phyloP scores from a whole-genome alignment of 2,797 vertebrate species.

The Crax fasciolata region DNA sequence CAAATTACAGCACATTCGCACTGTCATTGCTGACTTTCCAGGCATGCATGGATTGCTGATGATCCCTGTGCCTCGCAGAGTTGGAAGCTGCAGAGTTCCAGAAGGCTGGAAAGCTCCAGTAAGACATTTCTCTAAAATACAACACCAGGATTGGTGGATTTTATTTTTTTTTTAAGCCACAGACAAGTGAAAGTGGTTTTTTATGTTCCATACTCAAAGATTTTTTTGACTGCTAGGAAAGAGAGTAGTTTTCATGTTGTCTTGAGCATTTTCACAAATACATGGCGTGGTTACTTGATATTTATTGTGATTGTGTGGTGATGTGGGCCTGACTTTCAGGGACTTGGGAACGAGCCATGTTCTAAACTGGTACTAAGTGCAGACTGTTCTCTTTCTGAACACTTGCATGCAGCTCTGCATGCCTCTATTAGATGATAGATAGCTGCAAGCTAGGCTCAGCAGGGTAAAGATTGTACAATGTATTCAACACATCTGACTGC shows the following conservation, averaged over 20 bases:
- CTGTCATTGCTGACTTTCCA: constrained; percentile 28
- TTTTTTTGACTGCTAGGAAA: background rate
- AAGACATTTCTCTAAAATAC: background rate
- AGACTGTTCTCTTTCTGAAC: background rate
- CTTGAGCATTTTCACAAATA: background rate
- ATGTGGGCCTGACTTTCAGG: background rate
- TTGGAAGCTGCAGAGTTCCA: background rate
- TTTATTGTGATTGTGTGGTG: background rate
- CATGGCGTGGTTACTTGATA: background rate
- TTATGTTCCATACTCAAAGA: background rate
- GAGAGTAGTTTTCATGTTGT: background rate
- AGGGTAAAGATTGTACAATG: background rate
- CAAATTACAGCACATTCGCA: background rate
- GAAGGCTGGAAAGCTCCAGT: constrained; percentile 4
- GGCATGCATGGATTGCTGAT: background rate
- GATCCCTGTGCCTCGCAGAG: background rate
- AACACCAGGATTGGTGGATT: background rate
- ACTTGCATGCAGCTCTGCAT: background rate
- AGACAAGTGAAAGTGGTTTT: background rate
- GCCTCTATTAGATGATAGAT: background rate
- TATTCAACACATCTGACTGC: constrained; percentile 23
- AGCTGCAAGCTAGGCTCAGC: background rate
- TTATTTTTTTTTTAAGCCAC: constrained; percentile 10
- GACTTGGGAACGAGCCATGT: background rate
- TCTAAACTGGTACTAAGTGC: constrained; percentile 28